Base-by-base conservation (phyloP, 53 echinoderm and acorn worm species). In the Patiria pectinifera region DNA sequence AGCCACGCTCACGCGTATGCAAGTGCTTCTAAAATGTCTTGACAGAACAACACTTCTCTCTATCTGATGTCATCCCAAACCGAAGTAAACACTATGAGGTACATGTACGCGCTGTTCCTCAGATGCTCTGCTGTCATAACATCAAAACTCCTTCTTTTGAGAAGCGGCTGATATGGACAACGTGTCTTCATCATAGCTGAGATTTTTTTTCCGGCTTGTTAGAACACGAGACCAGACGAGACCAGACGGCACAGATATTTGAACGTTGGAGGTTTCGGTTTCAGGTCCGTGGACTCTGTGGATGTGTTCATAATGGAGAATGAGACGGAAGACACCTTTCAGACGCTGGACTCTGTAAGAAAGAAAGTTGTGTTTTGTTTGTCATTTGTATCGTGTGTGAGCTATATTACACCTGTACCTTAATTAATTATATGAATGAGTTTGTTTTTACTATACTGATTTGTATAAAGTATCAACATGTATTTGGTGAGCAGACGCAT, bases 321-420 rank as follows among this genome's bases (percentile, higher is more conserved):
- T 2, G 90, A 90, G 8, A 70, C 77, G 7, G 48, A 80, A 18
- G 90, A 90, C 46, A 80, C 90, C 14, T 13, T 90, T 19, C 80
- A 90, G n/a, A 81, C 62, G 81, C 81, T 81, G n/a, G 6, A 60
- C 22, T 46, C 62, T 81, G 90, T 90, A 81, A 90, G 90, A 90
- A 13, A 10, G 45, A 63, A 19, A 13, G 47, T 90, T 72, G 76
- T 22, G 22, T 6, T 87, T 87, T 53, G 53, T 53, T 43, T 43
- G 60, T 62, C 8, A 19, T 63, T 4, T 83, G 49, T 25, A 62
- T 44, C 6, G 11, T 14, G 69, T 24, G 11, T 85, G 21, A 9
- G 35, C 1, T 74, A 24, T 74, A 23, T 23, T 13, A 69, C 69
- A 69, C 10, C 69, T 18, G 16, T 69, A 15, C 35, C 35, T 35